Percentiles rank a stretch among this genome's conserved stretches.
Conservation (phyloP, 2,888 invertebrate species). For the Euzophera pinguis region DNA sequence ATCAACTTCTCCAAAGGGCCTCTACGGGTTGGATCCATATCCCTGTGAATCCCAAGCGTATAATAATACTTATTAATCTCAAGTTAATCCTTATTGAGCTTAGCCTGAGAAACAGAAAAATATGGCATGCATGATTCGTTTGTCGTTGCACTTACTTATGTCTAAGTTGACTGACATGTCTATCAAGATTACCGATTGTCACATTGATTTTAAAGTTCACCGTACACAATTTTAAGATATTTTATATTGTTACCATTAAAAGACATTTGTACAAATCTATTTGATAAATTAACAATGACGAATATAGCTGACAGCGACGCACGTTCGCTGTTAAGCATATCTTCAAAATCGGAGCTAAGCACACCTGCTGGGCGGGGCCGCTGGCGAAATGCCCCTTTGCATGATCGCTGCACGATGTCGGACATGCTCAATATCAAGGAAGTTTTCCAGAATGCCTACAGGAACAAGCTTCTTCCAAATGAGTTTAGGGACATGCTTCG, state of each 20-base stretch:
- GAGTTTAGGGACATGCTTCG: constrained; percentile 62
- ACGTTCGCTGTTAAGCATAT: constrained; percentile 48
- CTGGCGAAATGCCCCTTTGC: constrained; percentile 54
- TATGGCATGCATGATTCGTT: too few relatives aligned
- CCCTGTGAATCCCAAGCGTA: too few relatives aligned
- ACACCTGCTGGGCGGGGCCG: constrained; percentile 35
- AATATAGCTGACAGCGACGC: constrained; percentile 40
- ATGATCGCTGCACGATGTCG: constrained; percentile 59
- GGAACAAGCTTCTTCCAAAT: constrained; percentile 55
- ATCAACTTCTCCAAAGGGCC: too few relatives aligned
- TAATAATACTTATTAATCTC: too few relatives aligned
- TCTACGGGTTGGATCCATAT: too few relatives aligned
- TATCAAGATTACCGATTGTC: too few relatives aligned
- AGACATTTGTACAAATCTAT: not conserved
- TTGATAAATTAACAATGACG: not conserved
- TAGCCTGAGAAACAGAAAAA: too few relatives aligned
- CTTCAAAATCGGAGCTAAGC: constrained; percentile 57
- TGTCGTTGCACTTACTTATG: too few relatives aligned
- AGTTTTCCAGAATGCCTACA: constrained; percentile 61
- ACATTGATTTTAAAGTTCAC: too few relatives aligned
- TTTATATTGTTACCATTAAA: not conserved
- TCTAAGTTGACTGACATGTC: too few relatives aligned
- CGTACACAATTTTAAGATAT: too few relatives aligned
- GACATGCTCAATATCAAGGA: constrained; percentile 70
- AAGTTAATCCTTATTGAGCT: too few relatives aligned